phyloP scores from a whole-genome alignment of 2,113 vertebrate genomes.

The Oxygymnocypris stewartii region DNA sequence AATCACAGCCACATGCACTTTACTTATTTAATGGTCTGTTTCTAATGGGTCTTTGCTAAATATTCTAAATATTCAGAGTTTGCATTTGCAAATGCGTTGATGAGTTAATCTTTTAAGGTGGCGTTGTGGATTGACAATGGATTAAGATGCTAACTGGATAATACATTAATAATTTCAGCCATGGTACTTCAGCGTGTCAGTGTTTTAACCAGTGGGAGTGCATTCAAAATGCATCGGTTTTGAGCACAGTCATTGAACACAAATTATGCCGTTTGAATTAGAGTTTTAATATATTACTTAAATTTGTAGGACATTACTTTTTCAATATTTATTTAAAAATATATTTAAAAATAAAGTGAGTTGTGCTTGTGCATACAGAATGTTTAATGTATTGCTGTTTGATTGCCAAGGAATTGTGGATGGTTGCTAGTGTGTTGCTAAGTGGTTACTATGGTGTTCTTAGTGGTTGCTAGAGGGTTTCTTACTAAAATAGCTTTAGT shows the following conservation, averaged over 20 bases:
- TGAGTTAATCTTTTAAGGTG: constrained; percentile 18
- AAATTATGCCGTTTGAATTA: too few relatives aligned
- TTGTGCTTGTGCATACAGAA: neutral
- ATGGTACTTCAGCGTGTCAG: neutral
- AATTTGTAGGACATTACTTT: neutral
- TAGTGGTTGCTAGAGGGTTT: neutral
- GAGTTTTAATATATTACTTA: neutral
- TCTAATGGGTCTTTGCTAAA: constrained; percentile 44
- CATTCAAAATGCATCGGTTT: neutral
- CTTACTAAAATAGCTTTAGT: neutral
- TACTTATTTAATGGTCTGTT: constrained; percentile 51
- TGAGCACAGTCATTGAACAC: neutral
- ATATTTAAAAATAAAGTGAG: neutral
- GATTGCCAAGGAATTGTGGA: too few relatives aligned
- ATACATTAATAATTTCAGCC: neutral
- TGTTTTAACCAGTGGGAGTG: neutral
- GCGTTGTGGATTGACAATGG: neutral
- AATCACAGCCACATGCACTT: constrained; percentile 54
- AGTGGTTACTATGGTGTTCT: too few relatives aligned
- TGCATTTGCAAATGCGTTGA: constrained; percentile 12
- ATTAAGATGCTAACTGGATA: constrained; percentile 24
- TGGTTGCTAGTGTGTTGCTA: neutral
- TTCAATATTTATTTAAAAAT: neutral
- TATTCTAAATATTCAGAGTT: constrained; percentile 46
- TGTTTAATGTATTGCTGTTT: too few relatives aligned